Evolutionary conservation across 2,113 vertebrate genomes (phyloP), one percentile per base, ranked within the genome.

Genomic region (Caranx ignobilis): DNA sequence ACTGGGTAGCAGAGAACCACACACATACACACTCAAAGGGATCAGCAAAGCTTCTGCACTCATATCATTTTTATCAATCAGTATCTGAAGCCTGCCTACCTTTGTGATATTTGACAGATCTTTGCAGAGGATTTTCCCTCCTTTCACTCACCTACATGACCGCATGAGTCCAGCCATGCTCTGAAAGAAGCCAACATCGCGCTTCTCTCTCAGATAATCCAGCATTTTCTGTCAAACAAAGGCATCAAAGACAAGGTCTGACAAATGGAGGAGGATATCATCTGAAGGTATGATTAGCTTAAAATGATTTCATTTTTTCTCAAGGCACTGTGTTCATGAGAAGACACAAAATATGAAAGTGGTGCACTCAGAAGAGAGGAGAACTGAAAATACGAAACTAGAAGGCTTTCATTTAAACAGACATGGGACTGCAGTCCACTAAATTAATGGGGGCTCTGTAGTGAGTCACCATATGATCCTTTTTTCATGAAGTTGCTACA

Each of bases 171-270:
- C 96, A 3, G 96, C 96, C 86, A 96, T 94, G 72, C 97, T 98
- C 85, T 97, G 97, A 88, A 99, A 99, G 91, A 99, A 99, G 11
- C 96, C 96, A 59, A 99, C 97, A 6, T 99, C 97, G 83, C 95
- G 96, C 81, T 96, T 99, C 77, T 96, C 94, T 88, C 95, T 96
- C 86, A 99, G 94, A 83, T 97, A 99, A 92, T 96, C 96, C 79
- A 98, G 94, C 98, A 99, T 99, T 96, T 98, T 98, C 98, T 99
- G 85, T 16, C 79, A 89, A 88, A 31, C 87, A 92, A 90, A 88
- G 80, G 45, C 70, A 88, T 81, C 73, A 87, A 71, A 88, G 47
- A 81, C 3, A 52, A 39, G 26, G 7, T 59, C 3, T 60, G 32
- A 73, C 67, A 31, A 83, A 78, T 35, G 55, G 3, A 56, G 43